phyloP scores from a whole-genome alignment of 2,888 invertebrate species.

The Ochropacha duplaris region DNA sequence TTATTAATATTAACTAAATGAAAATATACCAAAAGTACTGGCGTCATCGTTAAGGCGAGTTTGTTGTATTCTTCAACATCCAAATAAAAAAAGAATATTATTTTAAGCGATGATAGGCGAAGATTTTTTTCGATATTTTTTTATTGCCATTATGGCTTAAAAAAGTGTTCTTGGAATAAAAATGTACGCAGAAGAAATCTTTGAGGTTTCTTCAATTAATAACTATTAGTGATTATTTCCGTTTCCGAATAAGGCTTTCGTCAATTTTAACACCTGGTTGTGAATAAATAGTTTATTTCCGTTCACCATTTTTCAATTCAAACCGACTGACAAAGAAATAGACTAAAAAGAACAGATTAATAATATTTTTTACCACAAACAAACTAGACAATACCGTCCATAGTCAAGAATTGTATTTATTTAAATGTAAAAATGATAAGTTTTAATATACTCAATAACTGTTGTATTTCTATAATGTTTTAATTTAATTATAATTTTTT shows the following conservation, averaged over 20 bases:
- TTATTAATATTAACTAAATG: no score
- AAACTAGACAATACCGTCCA: slow-evolving; percentile 74
- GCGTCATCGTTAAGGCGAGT: background rate
- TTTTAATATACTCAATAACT: slow-evolving; percentile 25
- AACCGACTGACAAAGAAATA: slow-evolving; percentile 19
- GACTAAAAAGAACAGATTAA: slow-evolving; percentile 52
- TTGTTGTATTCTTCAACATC: background rate
- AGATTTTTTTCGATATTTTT: background rate
- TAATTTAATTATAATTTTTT: slow-evolving; percentile 22
- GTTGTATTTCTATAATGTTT: slow-evolving; percentile 3
- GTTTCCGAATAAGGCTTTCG: slow-evolving; percentile 23
- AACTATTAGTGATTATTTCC: background rate
- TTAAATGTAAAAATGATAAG: slow-evolving; percentile 52
- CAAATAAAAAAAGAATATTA: background rate
- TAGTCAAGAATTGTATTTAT: slow-evolving; percentile 74
- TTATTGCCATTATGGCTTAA: background rate
- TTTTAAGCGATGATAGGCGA: background rate
- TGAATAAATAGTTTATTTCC: slow-evolving; percentile 27
- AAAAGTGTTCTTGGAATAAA: background rate
- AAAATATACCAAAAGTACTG: no score
- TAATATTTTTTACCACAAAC: slow-evolving; percentile 69
- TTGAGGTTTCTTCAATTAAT: background rate
- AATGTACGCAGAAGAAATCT: background rate
- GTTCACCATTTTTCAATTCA: slow-evolving; percentile 18
- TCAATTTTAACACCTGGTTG: slow-evolving; percentile 52